These are phyloP conservation scores for Caenorhabditis angaria DNA, from an alignment of 2,888 invertebrate species.

Conservation along the genomic window DNA sequence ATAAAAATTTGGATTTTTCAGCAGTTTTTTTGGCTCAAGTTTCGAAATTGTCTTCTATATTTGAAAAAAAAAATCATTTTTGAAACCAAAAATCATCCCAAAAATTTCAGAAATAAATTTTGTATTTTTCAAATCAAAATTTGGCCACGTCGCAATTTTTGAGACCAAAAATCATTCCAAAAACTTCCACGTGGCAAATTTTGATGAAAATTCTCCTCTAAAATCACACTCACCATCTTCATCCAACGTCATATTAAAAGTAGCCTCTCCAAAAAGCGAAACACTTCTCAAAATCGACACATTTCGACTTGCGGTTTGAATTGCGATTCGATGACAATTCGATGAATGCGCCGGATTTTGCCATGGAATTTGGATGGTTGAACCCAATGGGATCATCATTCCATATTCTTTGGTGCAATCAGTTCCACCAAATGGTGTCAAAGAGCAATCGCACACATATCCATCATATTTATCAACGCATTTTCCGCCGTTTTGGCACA, in stretches of 20 bases:
- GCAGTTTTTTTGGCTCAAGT: too few species aligned
- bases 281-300: conserved; percentile 59
- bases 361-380: conserved; percentile 68
- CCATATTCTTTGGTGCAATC: conserved; percentile 69
- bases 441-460: conserved; percentile 66
- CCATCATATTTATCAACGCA: conserved; percentile 69
- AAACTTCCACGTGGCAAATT: background rate
- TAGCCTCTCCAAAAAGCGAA: conserved; percentile 67
- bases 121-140: too few species aligned
- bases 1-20: too few species aligned
- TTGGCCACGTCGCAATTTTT: too few species aligned
- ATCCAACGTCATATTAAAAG: conserved; percentile 66
- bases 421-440: conserved; percentile 67
- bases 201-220: too few species aligned
- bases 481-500: conserved; percentile 62
- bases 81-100: too few species aligned
- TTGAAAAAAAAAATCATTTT: too few species aligned
- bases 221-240: conserved; percentile 35
- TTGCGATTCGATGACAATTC: conserved; percentile 67
- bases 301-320: conserved; percentile 53
- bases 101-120: too few species aligned
- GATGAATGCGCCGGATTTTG: conserved; percentile 67
- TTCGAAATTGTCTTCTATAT: too few species aligned
- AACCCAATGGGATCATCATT: conserved; percentile 67
- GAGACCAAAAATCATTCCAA: too few species aligned